A percentile compares a stretch with the other conserved stretches of the same genome.
Evolutionary conservation across 23 tunicate genomes (phyloP).

Genomic region (Halocynthia roretzi): DNA sequence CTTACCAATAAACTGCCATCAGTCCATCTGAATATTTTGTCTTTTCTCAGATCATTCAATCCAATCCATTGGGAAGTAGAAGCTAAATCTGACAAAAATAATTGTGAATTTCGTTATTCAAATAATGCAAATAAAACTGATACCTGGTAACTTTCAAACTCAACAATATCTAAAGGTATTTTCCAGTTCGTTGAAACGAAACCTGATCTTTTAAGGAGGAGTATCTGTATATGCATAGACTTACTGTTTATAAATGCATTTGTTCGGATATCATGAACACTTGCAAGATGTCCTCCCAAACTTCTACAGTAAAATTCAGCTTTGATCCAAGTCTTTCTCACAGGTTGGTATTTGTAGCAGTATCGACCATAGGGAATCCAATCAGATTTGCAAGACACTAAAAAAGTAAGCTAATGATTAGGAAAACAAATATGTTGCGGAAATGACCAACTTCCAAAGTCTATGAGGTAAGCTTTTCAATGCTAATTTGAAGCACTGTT

Average conservation of each 20-base stretch:
- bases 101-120: too few relatives aligned
- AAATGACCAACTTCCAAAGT: too few relatives aligned
- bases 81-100: conserved; percentile 5
- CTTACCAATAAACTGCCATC: conserved; percentile 34
- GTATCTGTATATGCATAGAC: background rate
- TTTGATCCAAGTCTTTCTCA: background rate
- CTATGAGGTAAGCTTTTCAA: too few relatives aligned
- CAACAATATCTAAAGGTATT: background rate
- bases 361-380: background rate
- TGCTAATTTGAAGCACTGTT: too few relatives aligned
- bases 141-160: background rate
- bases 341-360: background rate
- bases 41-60: conserved; percentile 35
- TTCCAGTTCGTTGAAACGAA: background rate
- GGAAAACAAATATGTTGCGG: too few relatives aligned
- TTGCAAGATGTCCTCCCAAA: conserved; percentile 1
- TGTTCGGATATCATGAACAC: conserved; percentile 1
- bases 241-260: background rate
- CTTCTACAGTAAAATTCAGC: background rate
- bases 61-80: conserved; percentile 43
- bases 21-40: conserved; percentile 29
- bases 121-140: too few relatives aligned
- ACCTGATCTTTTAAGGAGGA: background rate
- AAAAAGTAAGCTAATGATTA: too few relatives aligned
- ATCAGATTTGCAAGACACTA: background rate